Conservation (phyloP, 2,797 vertebrate species). For the Leuciscus waleckii region DNA sequence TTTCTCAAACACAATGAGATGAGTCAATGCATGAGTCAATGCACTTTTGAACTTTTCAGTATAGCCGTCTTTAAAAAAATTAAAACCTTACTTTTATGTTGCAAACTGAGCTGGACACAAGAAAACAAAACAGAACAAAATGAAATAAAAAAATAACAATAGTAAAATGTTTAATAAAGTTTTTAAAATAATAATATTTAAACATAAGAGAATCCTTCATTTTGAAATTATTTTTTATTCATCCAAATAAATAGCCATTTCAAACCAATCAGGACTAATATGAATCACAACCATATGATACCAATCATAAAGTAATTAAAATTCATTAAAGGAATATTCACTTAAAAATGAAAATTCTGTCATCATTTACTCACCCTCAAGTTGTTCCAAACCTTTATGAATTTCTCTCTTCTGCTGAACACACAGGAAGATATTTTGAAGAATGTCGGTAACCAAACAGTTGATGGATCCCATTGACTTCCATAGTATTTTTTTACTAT, state of each 20-base stretch:
- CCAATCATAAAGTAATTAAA: not conserved
- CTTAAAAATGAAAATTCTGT: no score
- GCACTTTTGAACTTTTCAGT: not conserved
- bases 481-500: no score
- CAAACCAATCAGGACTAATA: not conserved
- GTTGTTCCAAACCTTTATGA: no score
- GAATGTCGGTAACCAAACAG: no score
- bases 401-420: no score
- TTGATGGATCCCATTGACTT: no score
- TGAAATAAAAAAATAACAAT: no score
- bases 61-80: not conserved
- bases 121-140: not conserved
- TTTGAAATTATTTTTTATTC: not conserved
- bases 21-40: not conserved
- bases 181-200: not conserved
- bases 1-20: not conserved
- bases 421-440: no score
- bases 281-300: not conserved
- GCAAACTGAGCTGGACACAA: not conserved
- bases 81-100: not conserved
- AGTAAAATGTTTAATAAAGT: no score
- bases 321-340: not conserved
- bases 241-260: not conserved
- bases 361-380: no score
- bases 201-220: not conserved